Evolutionary conservation across 2,888 invertebrate genomes (phyloP), one percentile per base, ranked within the genome.

Genomic region (Xestia xanthographa): DNA sequence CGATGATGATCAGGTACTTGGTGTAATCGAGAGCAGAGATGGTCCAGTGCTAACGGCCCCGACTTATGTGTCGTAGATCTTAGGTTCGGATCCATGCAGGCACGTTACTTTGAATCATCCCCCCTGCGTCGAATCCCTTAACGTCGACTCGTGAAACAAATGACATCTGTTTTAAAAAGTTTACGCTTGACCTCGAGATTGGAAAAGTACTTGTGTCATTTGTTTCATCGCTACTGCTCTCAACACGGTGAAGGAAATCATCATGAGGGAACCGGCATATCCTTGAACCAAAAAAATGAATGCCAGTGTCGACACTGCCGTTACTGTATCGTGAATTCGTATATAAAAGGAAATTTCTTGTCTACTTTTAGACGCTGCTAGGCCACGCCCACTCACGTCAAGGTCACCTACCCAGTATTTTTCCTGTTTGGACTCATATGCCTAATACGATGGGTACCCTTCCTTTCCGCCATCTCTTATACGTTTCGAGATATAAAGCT

Each of bases 11-110:
- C 22, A 72, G 45, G 58, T 77, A 41, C 60, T 69, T 45, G 60
- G 38, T 75, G 56, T 73, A 71, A 79, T 73, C 41, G 53, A 73
- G 22, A 34, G 34, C 9, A 60, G 34, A 22, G 60, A 9, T 60
- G 29, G 58, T 9, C 9, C 20, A 20, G 29, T 34, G 29, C 4
- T 26, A 8, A 48, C 20, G 8, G 20, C 8, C 2, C 8, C 8
- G 48, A 22, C 20, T 48, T 58, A 20, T 6, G 45, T 20, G 9
- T 20, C 34, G 9, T 34, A 60, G 60, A 11, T 20, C 60, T 60
- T 22, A 20, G 62, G 38, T 22, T 38, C 5, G 38, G 5, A 11
- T 34, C 1, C 12, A 22, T 12, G 2, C 12, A 38, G 38, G 12
- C 2, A 34, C 12, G 5, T 38, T 29, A 34, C 8, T 20, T 17